Evolutionary conservation across 1,140 invertebrate genomes (phyloP).

Genomic region (Glossosoma conforme): DNA sequence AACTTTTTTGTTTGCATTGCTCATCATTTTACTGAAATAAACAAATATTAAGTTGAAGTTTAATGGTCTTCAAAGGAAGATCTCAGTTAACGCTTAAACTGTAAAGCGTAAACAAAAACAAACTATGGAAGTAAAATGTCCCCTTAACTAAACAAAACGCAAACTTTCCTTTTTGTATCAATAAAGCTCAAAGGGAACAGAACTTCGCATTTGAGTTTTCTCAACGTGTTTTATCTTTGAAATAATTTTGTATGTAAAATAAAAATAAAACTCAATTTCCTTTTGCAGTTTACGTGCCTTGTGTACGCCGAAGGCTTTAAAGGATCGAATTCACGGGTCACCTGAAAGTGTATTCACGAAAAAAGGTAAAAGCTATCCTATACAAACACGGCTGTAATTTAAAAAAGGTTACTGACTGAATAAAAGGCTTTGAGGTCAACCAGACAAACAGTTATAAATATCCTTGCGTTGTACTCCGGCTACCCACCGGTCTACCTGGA

Average conservation of each 20-base stretch:
- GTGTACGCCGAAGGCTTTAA: constrained; percentile 3
- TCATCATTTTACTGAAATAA: too few relatives aligned
- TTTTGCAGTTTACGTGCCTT: constrained; percentile 2
- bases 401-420: constrained; percentile 27
- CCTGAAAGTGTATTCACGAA: constrained; percentile 20
- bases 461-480: constrained; percentile 1
- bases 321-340: constrained; percentile 22
- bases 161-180: constrained; percentile 23
- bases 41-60: constrained; percentile 3
- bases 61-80: constrained; percentile 1
- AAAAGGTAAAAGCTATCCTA: constrained; percentile 25
- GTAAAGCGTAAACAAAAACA: constrained; percentile 17
- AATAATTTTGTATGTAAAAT: constrained; percentile 27
- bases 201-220: constrained; percentile 12
- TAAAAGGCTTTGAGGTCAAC: constrained; percentile 28
- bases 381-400: constrained; percentile 28
- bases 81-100: constrained; percentile 14
- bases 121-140: constrained; percentile 26
- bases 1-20: too few relatives aligned
- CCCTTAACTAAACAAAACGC: background rate
- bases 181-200: constrained; percentile 11
- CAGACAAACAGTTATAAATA: constrained; percentile 31
- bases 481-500: constrained; percentile 2
- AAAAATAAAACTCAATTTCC: constrained; percentile 21
- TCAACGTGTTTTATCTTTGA: constrained; percentile 20